These are phyloP conservation scores for Pygoscelis antarcticus DNA, from an alignment of 2,113 vertebrate species.

Conservation along the genomic window DNA sequence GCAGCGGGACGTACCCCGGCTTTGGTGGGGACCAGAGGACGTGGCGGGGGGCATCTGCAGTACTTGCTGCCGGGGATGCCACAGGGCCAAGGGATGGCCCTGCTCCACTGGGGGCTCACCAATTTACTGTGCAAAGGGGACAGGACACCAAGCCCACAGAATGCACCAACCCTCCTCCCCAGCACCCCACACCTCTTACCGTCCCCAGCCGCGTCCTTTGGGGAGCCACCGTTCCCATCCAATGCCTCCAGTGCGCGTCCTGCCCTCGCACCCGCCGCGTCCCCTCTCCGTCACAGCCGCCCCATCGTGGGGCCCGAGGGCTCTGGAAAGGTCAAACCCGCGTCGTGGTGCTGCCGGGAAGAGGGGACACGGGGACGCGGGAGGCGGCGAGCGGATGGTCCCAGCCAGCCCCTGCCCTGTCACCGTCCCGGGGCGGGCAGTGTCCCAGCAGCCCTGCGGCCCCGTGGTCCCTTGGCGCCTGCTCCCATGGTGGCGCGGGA, in stretches of 20 bases:
- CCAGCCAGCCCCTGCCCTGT: neutral
- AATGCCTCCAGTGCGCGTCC: fast-evolving
- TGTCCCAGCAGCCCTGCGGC: fast-evolving
- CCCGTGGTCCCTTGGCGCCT: fast-evolving
- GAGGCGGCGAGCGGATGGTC: neutral
- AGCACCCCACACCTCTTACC: neutral
- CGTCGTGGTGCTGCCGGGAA: fast-evolving
- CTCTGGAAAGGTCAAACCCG: neutral
- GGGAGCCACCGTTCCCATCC: neutral
- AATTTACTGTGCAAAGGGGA: neutral
- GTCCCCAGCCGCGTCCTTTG: neutral
- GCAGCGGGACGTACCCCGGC: fast-evolving
- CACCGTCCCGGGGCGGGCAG: neutral
- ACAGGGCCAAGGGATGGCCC: fast-evolving
- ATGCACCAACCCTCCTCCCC: neutral
- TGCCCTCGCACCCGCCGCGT: neutral
- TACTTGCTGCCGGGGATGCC: neutral
- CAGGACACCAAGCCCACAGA: fast-evolving
- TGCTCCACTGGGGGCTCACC: fast-evolving
- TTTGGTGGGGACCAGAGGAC: fast-evolving
- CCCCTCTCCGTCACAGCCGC: neutral
- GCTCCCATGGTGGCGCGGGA: neutral
- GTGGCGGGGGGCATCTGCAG: fast-evolving
- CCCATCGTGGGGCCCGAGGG: neutral
- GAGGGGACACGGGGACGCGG: neutral